Evolutionary conservation across 92 coral and sea anemone genomes (phyloP).

Genomic region (Porites cylindrica): DNA sequence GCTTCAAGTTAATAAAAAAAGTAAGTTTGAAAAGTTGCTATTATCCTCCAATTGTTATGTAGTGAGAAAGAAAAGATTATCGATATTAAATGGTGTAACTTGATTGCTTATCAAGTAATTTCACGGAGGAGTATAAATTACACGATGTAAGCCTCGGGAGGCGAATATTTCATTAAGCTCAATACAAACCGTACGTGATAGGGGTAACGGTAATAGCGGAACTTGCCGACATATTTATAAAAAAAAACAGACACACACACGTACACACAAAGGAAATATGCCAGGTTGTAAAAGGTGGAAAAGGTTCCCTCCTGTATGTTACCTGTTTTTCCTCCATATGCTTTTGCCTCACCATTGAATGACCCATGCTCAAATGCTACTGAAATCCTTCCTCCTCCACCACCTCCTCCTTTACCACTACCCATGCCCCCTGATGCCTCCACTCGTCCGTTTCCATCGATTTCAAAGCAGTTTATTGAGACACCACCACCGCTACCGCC

Average conservation of each 20-base stretch:
- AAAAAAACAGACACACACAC: too few relatives aligned
- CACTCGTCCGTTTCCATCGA: slow-evolving; percentile 70
- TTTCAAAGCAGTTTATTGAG: slow-evolving; percentile 70
- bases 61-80: neutral
- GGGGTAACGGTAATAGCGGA: too few relatives aligned
- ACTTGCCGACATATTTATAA: too few relatives aligned
- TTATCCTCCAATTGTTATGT: too few relatives aligned
- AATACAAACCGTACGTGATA: neutral
- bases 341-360: slow-evolving; percentile 53
- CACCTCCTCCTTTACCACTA: slow-evolving; percentile 76
- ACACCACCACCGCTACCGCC: slow-evolving; percentile 94
- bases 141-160: neutral
- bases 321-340: slow-evolving; percentile 89
- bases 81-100: neutral
- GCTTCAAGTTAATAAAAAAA: too few relatives aligned
- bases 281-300: too few relatives aligned
- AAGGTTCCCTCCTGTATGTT: neutral
- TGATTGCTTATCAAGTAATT: neutral
- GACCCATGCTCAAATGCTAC: slow-evolving; percentile 67
- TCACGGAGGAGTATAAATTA: neutral
- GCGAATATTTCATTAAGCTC: neutral
- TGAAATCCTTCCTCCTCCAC: slow-evolving; percentile 84
- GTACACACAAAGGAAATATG: too few relatives aligned
- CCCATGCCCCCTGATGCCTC: slow-evolving; percentile 81
- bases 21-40: too few relatives aligned